Evolutionary conservation across 2,888 invertebrate species (phyloP).

Genomic region (Didymodactylos carnosus): DNA sequence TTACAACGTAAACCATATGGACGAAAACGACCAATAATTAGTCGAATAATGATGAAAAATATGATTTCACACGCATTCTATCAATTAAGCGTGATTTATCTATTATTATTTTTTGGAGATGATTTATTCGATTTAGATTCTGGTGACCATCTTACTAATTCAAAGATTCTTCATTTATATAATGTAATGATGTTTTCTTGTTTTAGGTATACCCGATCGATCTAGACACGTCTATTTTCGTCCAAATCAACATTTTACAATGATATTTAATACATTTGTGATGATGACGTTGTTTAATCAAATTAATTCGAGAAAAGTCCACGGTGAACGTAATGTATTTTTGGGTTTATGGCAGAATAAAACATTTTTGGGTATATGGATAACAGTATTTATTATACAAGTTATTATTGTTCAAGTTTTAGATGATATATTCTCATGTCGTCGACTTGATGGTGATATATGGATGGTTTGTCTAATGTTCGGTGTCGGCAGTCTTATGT

Average conservation of each 20-base stretch:
- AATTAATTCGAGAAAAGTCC: constrained; percentile 97
- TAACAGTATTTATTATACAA: too few relatives aligned
- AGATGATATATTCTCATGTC: constrained; percentile 86
- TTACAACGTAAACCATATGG: constrained; percentile 84
- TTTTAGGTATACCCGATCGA: too few relatives aligned
- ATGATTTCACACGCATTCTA: constrained; percentile 90
- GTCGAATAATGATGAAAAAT: constrained; percentile 96
- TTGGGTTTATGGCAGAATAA: constrained; percentile 89
- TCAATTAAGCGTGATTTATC: constrained; percentile 78
- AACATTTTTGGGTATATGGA: constrained; percentile 93
- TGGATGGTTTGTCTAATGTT: constrained; percentile 98
- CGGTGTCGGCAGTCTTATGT: constrained; percentile 78
- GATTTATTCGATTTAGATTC: neutral
- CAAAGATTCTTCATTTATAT: too few relatives aligned
- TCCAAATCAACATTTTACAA: constrained; percentile 89
- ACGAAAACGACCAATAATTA: constrained; percentile 86
- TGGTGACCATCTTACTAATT: too few relatives aligned
- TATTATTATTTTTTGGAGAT: constrained; percentile 67
- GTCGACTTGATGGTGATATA: constrained; percentile 71
- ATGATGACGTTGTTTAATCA: constrained; percentile 99
- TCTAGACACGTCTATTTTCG: too few relatives aligned
- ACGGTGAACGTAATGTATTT: constrained; percentile 93
- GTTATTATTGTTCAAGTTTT: constrained; percentile 85
- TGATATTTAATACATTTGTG: constrained; percentile 98
- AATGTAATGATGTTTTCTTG: too few relatives aligned